These are phyloP conservation scores for Vespertilio murinus DNA, from an alignment of 2,797 vertebrate species.

Conservation along the genomic window DNA sequence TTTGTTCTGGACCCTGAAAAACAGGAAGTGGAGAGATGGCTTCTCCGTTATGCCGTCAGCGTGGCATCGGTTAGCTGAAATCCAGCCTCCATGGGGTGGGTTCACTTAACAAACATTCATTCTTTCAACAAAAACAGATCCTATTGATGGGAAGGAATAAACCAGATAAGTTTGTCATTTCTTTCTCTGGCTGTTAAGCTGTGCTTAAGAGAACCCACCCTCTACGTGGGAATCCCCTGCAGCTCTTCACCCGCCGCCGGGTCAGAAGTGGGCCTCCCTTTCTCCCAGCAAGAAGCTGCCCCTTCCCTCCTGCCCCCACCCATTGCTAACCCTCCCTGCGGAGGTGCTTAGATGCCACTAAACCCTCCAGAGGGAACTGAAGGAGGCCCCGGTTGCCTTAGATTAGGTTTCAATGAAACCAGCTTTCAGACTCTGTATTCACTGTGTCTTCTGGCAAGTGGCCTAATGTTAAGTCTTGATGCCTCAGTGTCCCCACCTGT, in stretches of 20 bases:
- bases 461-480: neutral
- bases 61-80: neutral
- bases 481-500: neutral
- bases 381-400: neutral
- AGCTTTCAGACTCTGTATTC: neutral
- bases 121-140: neutral
- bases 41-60: neutral
- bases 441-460: neutral
- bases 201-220: neutral
- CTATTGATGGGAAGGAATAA: neutral
- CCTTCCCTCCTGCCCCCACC: neutral
- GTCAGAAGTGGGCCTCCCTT: neutral
- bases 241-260: neutral
- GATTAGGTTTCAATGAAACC: neutral
- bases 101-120: neutral
- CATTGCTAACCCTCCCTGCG: neutral
- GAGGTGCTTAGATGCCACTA: no score
- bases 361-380: neutral
- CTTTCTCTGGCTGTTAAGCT: neutral
- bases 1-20: neutral
- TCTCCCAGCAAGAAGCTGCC: neutral
- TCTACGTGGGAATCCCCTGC: neutral
- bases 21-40: neutral
- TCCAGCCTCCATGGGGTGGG: neutral
- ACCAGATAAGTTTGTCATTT: neutral